Base-by-base conservation (phyloP, 2,888 invertebrate genomes). In the Drosophila kambysellisi region DNA sequence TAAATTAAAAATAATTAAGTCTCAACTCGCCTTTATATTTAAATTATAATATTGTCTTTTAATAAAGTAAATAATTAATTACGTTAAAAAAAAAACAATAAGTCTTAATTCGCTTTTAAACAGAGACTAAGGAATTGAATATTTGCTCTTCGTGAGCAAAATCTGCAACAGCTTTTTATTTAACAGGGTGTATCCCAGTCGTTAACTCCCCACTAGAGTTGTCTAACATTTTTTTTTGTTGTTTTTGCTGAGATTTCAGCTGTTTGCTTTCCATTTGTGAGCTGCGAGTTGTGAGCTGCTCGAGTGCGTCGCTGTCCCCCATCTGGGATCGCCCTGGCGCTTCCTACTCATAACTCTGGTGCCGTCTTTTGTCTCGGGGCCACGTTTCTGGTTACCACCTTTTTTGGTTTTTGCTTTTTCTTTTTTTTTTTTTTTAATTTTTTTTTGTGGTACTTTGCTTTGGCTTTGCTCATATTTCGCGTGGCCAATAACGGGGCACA, bases 391-490 rank as follows among this genome's bases (percentile, higher is more conserved):
- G 79, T 85, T 85, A 75, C 86, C 56, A 66, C 41, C 51, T 58
- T 48, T 70, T 70, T 70, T 30, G 20, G 64, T 35, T 54, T 50
- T 17, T 39, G 43, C 39, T 48, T 70, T 70, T 35, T n/a, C 64
- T 35, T 35, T 20, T 53, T 20, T 39, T 39, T 8, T 8, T 17
- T 39, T 17, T 17, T 37, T 15, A 5, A 5, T 43, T 32, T 33
- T 52, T 30, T 25, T 64, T 25, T 53, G 32, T 51, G n/a, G 48
- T 41, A 29, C 37, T 46, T n/a, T 50, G 73, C 74, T 62, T 61
- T 57, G 57, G 70, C 64, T 68, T 62, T 74, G 74, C 79, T 88
- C 84, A 84, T 81, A 81, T 84, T 86, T 86, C 88, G 79, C 82
- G 25, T 58, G 82, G 70, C 73, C 74, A 83, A 71, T 81, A 87